Percentiles rank a stretch among this genome's conserved stretches.
Evolutionary conservation across 2,797 vertebrate species (phyloP).

Genomic region (Antrozous pallidus): DNA sequence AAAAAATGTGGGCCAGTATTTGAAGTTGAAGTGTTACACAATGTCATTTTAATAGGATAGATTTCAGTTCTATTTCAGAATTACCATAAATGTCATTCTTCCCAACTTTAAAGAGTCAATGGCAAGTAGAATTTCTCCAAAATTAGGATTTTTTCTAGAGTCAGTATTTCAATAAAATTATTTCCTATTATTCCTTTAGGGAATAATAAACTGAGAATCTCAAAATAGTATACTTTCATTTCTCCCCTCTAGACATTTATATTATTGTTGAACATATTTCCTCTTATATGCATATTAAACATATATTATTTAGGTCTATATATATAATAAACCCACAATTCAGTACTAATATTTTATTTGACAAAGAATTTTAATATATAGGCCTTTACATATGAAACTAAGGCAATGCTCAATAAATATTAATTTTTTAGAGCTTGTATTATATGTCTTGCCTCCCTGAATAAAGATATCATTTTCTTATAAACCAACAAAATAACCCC

Average conservation of each 20-base stretch:
- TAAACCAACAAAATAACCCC: neutral
- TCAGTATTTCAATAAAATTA: neutral
- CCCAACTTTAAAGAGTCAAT: neutral
- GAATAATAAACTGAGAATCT: neutral
- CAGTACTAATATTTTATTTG: neutral
- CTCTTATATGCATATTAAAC: neutral
- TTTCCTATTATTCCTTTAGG: neutral
- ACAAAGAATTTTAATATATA: conserved; percentile 39
- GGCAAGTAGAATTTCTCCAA: neutral
- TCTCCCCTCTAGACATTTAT: neutral
- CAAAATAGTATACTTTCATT: neutral
- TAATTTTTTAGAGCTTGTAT: neutral
- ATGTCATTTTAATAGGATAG: conserved; percentile 8
- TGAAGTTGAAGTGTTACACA: neutral
- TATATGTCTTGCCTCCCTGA: neutral
- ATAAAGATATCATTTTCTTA: conserved; percentile 27
- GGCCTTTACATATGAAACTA: neutral
- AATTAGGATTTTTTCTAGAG: conserved; percentile 14
- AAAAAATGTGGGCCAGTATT: neutral
- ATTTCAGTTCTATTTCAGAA: conserved; percentile 13
- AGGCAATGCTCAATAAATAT: neutral
- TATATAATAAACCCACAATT: neutral
- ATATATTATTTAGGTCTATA: neutral
- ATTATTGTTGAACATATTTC: conserved; percentile 4
- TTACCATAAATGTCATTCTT: conserved; percentile 11